Evolutionary conservation across 2,113 vertebrate species (phyloP).

Genomic region (Cyprinodon brontotheroides): DNA sequence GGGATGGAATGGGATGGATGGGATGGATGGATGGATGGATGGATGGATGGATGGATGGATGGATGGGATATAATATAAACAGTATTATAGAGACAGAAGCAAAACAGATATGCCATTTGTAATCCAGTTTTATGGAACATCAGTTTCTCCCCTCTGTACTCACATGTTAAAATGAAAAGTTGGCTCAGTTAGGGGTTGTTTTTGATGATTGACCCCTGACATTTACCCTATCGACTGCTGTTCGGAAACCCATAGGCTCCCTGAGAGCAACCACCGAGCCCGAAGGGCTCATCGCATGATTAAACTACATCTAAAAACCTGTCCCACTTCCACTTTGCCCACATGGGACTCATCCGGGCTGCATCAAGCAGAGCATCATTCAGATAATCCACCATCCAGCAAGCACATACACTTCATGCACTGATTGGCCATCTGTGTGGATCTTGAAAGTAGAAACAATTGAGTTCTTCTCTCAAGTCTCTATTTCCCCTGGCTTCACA

Average conservation of each 20-base stretch:
- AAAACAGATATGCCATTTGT: not conserved
- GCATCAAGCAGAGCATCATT: not conserved
- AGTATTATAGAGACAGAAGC: not conserved
- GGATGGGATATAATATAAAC: conserved; percentile 4
- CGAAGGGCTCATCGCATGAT: conserved; percentile 20
- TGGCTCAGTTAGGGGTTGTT: conserved; percentile 59
- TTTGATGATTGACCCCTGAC: conserved; percentile 70
- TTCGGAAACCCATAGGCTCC: conserved; percentile 18
- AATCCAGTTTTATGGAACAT: conserved; percentile 5
- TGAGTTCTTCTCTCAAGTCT: not conserved
- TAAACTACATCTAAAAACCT: conserved; percentile 14
- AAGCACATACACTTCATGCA: conserved; percentile 1
- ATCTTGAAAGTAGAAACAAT: conserved; percentile 5
- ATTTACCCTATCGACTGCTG: conserved; percentile 43
- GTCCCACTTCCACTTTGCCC: not conserved
- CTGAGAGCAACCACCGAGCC: conserved; percentile 19
- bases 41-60: too few relatives aligned
- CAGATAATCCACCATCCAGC: conserved; percentile 3
- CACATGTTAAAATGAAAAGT: conserved; percentile 32
- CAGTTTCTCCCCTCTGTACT: conserved; percentile 2
- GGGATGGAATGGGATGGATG: too few relatives aligned
- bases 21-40: too few relatives aligned
- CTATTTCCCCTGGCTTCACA: conserved; percentile 1
- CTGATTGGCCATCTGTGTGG: not conserved
- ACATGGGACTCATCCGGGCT: not conserved